Evolutionary conservation across 2,113 vertebrate genomes (phyloP).

Genomic region (Orthonyx spaldingii): DNA sequence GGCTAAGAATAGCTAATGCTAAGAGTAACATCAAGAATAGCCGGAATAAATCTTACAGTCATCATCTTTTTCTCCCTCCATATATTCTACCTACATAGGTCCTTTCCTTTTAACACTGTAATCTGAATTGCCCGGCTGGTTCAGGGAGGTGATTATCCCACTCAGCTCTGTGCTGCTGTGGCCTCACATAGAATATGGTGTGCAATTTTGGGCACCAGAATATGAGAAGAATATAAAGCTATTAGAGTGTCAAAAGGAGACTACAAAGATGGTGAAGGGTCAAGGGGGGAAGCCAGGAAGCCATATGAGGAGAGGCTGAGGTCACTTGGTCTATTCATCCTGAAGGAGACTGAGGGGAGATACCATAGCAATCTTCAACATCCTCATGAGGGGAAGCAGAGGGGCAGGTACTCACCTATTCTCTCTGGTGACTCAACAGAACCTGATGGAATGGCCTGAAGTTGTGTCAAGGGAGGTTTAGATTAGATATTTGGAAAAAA

Average conservation of each 20-base stretch:
- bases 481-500: background rate
- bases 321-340: background rate
- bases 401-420: background rate
- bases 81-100: background rate
- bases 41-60: background rate
- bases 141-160: background rate
- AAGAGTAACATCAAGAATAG: background rate
- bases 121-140: background rate
- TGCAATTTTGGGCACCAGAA: background rate
- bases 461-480: background rate
- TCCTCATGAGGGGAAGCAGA: background rate
- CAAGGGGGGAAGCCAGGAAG: background rate
- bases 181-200: background rate
- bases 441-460: background rate
- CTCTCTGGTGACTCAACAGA: background rate
- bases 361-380: background rate
- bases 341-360: background rate
- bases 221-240: background rate
- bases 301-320: background rate
- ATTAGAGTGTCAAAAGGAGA: background rate
- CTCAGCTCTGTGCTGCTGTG: background rate
- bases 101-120: background rate
- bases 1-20: background rate
- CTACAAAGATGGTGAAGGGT: background rate
- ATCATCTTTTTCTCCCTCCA: background rate